Evolutionary conservation across 2,797 vertebrate genomes (phyloP), one percentile per base, ranked within the genome.

Genomic region (Acanthurus leucopareius): DNA sequence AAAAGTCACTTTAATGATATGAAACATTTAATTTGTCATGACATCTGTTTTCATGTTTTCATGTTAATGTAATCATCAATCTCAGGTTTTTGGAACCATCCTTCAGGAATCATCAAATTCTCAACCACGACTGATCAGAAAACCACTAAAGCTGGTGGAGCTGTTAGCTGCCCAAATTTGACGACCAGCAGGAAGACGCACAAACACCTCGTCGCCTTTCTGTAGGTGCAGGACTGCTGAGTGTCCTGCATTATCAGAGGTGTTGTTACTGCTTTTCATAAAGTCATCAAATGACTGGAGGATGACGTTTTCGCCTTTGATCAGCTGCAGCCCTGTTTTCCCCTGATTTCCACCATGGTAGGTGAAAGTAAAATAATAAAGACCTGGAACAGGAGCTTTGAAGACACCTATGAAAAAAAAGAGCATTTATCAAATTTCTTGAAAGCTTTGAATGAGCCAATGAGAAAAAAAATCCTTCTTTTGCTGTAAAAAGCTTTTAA

Each of bases 191-290:
- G 14, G 16, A 16, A 48, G 16, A 2, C 15, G 47, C 17, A 48
- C 16, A 7, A 2, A 48, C 47, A 48, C 47, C 47, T 48, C 1
- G 7, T 48, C 47, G 17, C 47, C 47, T 17, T 8, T 17, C 16
- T 19, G 1, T 17, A 48, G 47, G 2, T 49, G 6, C 47, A 49
- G 47, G 17, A 49, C 0, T 7, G 16, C 17, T 19, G 47, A 7
- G 17, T 49, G 8, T 49, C 47, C 47, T 49, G 2, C 47, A 9
- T 49, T 49, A n/a, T 49, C 47, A 48, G 47, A 2, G 2, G 7
- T 0, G 17, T 25, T 2, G 47, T 19, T 1, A 7, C 1, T 1
- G 8, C 17, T 2, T 9, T 7, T 17, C 6, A 1, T 0, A 45
- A 4, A 13, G 17, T 48, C 1, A 19, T n/a, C 47, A 49, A 1